These are phyloP conservation scores for Chiropotes sagulatus DNA, from an alignment of 2,797 vertebrate genomes.

Conservation along the genomic window DNA sequence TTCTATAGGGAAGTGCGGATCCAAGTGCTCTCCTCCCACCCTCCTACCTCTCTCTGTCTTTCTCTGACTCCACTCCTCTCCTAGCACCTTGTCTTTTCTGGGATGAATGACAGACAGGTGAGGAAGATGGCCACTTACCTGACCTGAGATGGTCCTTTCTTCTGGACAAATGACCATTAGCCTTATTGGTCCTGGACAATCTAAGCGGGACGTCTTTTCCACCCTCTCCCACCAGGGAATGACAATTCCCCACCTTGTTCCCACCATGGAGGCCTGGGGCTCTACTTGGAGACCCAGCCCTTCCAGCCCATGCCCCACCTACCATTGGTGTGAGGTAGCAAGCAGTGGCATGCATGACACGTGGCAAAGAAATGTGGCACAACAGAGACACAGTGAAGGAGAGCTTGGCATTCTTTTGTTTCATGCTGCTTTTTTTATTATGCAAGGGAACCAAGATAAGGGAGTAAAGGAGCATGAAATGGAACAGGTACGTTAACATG, in stretches of 20 bases:
- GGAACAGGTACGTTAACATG: background rate
- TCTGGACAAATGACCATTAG: background rate
- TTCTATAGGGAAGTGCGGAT: too few relatives aligned
- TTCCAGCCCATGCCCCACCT: background rate
- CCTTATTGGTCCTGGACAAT: background rate
- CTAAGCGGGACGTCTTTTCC: background rate
- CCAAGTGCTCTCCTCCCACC: background rate
- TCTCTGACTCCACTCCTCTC: background rate
- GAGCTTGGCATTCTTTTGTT: background rate
- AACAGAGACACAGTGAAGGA: background rate
- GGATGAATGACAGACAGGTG: background rate
- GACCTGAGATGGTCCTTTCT: background rate
- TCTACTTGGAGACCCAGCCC: background rate
- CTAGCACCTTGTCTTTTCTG: background rate
- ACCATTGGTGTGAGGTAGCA: background rate
- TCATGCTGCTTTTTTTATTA: constrained; percentile 65
- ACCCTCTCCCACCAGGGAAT: background rate
- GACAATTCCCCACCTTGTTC: background rate
- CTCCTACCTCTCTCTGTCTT: background rate
- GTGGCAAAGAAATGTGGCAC: constrained; percentile 7
- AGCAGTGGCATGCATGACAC: constrained; percentile 8
- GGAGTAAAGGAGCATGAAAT: constrained; percentile 8
- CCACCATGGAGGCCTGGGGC: background rate
- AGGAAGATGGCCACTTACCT: constrained; percentile 41
- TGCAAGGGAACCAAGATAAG: background rate